These are phyloP conservation scores for Willowsia nigromaculata DNA, from an alignment of 2,888 invertebrate species.

Conservation along the genomic window DNA sequence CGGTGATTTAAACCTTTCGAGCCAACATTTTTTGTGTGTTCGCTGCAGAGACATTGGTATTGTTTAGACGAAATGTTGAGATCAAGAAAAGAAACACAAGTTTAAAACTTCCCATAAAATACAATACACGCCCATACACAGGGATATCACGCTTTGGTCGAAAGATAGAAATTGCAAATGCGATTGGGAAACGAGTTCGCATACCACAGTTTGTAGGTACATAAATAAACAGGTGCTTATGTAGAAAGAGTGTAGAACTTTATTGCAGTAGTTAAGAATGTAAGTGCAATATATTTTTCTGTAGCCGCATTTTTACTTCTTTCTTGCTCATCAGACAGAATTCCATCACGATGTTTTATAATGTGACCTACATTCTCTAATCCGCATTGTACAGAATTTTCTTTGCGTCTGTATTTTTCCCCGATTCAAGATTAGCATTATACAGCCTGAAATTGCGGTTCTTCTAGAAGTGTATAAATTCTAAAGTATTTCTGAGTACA, in stretches of 20 bases:
- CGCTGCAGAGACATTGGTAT: no score
- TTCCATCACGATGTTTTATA: slow-evolving; percentile 46
- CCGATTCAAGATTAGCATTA: slow-evolving; percentile 28
- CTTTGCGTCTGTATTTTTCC: neutral
- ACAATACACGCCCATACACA: no score
- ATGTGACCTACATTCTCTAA: slow-evolving; percentile 37
- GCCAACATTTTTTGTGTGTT: no score
- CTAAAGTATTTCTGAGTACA: neutral
- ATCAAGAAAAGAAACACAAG: no score
- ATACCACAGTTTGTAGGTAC: neutral
- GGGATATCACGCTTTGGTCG: no score
- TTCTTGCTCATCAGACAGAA: slow-evolving; percentile 6
- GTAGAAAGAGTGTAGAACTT: neutral
- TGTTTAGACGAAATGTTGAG: no score
- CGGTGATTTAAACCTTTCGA: no score
- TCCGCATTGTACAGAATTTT: neutral
- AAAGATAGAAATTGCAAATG: neutral
- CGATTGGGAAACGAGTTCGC: neutral
- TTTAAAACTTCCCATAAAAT: no score
- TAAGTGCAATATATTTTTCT: slow-evolving; percentile 5
- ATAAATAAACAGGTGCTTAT: slow-evolving; percentile 1
- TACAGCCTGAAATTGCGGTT: neutral
- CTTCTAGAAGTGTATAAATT: neutral
- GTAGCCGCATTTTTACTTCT: neutral
- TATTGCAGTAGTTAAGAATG: slow-evolving; percentile 9